Conservation (phyloP, 2,888 invertebrate species). For the Phlogophora meticulosa region DNA sequence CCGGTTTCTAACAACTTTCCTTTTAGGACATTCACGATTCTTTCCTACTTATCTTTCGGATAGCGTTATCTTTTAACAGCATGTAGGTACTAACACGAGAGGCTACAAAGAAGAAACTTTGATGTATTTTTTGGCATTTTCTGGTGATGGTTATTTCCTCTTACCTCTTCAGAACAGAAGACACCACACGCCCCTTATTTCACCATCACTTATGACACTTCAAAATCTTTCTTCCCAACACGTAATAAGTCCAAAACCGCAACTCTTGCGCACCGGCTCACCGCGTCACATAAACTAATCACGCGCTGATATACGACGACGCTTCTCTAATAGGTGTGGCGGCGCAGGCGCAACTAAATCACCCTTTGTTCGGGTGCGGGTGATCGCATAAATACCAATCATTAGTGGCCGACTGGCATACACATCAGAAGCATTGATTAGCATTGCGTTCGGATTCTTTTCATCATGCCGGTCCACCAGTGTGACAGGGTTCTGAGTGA, state of each 20-base stretch:
- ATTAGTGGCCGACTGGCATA: constrained; percentile 51
- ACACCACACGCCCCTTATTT: not conserved
- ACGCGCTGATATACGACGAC: constrained; percentile 76
- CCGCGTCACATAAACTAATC: constrained; percentile 82
- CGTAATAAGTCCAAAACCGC: constrained; percentile 59
- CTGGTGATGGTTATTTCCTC: too few species aligned
- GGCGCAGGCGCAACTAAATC: constrained; percentile 67
- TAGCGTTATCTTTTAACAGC: too few species aligned
- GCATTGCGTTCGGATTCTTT: constrained; percentile 5
- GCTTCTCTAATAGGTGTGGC: constrained; percentile 70
- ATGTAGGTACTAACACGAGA: too few species aligned
- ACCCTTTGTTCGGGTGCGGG: constrained; percentile 72
- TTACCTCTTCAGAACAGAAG: too few species aligned
- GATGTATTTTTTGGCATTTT: too few species aligned
- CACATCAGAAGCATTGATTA: constrained; percentile 52
- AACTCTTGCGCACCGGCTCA: constrained; percentile 63
- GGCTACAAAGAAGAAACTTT: too few species aligned
- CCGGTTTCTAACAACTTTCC: too few species aligned
- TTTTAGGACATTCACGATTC: too few species aligned
- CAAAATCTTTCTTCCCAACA: constrained; percentile 15
- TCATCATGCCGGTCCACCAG: not conserved
- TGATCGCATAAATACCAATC: constrained; percentile 62
- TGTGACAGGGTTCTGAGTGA: not conserved
- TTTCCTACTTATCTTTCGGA: too few species aligned
- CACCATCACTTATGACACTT: not conserved